Evolutionary conservation across 1,140 invertebrate species (phyloP).

Genomic region (Drosophila ficusphila): DNA sequence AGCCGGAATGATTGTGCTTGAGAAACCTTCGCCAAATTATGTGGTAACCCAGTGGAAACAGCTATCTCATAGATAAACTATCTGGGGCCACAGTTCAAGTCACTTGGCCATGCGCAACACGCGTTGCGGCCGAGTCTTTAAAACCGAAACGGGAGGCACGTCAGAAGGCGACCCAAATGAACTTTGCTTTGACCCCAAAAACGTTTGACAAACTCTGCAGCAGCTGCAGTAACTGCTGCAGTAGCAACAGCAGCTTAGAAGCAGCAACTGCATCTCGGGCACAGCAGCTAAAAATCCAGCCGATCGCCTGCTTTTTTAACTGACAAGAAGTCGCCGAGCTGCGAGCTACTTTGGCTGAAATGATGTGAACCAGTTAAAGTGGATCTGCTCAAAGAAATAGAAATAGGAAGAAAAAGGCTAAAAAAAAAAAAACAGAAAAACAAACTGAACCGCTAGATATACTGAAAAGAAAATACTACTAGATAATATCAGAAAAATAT

Average conservation of each 20-base stretch:
- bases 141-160: slow-evolving; percentile 37
- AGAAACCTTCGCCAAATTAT: slow-evolving; percentile 64
- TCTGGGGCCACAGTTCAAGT: slow-evolving; percentile 54
- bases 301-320: slow-evolving; percentile 59
- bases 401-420: slow-evolving; percentile 24
- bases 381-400: slow-evolving; percentile 39
- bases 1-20: not conserved
- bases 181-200: slow-evolving; percentile 70
- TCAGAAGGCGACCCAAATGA: slow-evolving; percentile 62
- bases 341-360: slow-evolving; percentile 67
- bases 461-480: not conserved
- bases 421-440: slow-evolving; percentile 12
- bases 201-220: slow-evolving; percentile 65
- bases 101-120: slow-evolving; percentile 68
- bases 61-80: slow-evolving; percentile 35
- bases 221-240: slow-evolving; percentile 1
- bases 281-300: slow-evolving; percentile 13
- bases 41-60: slow-evolving; percentile 46
- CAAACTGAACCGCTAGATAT: slow-evolving; percentile 61
- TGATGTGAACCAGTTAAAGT: slow-evolving; percentile 80
- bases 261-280: slow-evolving; percentile 8
- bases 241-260: not conserved
- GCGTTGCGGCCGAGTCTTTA: slow-evolving; percentile 36
- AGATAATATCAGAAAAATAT: not conserved
- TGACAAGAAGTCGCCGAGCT: slow-evolving; percentile 50